A percentile compares a stretch with the other conserved stretches of the same genome.
Conservation (phyloP, 1,140 invertebrate genomes). For the Micrasema longulum region DNA sequence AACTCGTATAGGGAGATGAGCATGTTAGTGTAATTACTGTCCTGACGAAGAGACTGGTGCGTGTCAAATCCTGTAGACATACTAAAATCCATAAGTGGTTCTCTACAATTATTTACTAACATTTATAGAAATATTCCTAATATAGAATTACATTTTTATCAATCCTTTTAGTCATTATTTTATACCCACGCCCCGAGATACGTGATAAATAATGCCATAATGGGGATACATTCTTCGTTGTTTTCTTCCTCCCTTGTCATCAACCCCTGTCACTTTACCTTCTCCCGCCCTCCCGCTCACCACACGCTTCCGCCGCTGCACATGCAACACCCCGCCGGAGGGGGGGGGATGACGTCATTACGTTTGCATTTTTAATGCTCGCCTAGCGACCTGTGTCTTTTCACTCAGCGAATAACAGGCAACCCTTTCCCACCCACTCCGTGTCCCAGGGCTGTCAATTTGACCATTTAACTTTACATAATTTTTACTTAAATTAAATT, state of each 20-base stretch:
- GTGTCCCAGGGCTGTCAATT: conserved; percentile 16
- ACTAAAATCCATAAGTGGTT: too few species aligned
- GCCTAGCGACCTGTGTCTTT: conserved; percentile 37
- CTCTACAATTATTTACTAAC: too few species aligned
- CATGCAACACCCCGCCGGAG: conserved; percentile 27
- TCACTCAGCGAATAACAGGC: conserved; percentile 48
- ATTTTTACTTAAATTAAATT: too few species aligned
- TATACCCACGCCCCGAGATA: not conserved
- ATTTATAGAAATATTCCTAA: not conserved
- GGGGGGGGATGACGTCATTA: conserved; percentile 50
- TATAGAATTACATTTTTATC: not conserved
- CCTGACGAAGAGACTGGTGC: too few species aligned
- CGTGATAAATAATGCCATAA: conserved; percentile 14
- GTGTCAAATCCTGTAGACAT: too few species aligned
- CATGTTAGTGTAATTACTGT: too few species aligned
- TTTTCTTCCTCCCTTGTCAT: not conserved
- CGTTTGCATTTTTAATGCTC: conserved; percentile 50
- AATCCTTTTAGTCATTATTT: conserved; percentile 9
- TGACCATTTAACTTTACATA: too few species aligned
- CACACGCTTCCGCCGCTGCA: conserved; percentile 27
- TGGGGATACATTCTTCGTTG: not conserved
- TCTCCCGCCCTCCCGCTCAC: conserved; percentile 2
- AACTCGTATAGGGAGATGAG: too few species aligned
- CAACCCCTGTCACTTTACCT: not conserved
- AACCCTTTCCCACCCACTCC: conserved; percentile 40